These are phyloP conservation scores for Tretioscincus oriximinensis DNA, from an alignment of 2,113 vertebrate species.

Conservation along the genomic window DNA sequence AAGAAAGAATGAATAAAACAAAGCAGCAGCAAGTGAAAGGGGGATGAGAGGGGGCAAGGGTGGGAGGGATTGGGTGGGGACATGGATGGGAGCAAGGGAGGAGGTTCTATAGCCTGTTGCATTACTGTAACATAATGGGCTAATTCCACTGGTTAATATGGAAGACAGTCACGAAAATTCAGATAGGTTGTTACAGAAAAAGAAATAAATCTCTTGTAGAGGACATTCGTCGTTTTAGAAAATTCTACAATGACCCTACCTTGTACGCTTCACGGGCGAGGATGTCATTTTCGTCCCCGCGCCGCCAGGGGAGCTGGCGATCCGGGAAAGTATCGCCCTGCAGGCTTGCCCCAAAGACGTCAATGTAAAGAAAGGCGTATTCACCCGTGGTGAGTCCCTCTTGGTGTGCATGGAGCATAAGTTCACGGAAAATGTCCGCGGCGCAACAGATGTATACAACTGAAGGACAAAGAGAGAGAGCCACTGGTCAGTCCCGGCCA, in stretches of 20 bases:
- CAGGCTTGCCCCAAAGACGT: conserved; percentile 85
- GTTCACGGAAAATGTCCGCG: conserved; percentile 79
- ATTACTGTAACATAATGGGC: too few species aligned
- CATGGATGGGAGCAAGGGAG: too few species aligned
- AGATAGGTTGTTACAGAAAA: too few species aligned
- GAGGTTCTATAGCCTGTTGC: too few species aligned
- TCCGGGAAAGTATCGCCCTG: conserved; percentile 53
- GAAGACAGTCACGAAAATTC: too few species aligned
- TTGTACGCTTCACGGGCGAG: conserved; percentile 81
- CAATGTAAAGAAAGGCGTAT: conserved; percentile 90
- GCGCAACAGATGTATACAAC: conserved; percentile 90
- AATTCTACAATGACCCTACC: conserved; percentile 64
- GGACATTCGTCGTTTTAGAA: background rate
- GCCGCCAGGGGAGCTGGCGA: conserved; percentile 77
- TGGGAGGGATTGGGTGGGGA: too few species aligned
- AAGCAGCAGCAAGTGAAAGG: too few species aligned
- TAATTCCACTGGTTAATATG: too few species aligned
- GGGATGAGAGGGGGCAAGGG: too few species aligned
- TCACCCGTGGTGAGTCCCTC: conserved; percentile 78
- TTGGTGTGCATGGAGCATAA: conserved; percentile 82
- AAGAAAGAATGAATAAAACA: too few species aligned
- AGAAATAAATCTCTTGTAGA: too few species aligned
- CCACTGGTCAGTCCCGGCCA: too few species aligned
- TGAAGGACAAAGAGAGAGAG: conserved; percentile 46
- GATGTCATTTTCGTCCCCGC: conserved; percentile 77